Evolutionary conservation across 2,797 vertebrate genomes (phyloP).

Genomic region (Sphenodon punctatus): DNA sequence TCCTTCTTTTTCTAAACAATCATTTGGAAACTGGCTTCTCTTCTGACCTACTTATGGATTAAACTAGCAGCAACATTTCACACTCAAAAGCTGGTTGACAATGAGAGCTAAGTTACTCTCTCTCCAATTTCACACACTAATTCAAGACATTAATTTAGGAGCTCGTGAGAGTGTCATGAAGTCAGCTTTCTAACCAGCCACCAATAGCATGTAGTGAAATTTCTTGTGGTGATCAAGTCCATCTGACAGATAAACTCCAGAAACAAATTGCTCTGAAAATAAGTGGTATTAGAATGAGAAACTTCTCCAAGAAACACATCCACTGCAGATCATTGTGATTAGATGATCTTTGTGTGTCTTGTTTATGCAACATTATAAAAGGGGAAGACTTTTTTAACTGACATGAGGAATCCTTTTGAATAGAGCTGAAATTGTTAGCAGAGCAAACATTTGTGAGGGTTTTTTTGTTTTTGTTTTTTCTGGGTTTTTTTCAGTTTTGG

Average conservation of each 20-base stretch:
- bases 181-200: constrained; percentile 49
- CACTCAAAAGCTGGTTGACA: constrained; percentile 39
- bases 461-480: too few relatives aligned
- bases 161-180: constrained; percentile 26
- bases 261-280: constrained; percentile 17
- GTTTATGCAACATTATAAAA: neutral
- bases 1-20: neutral
- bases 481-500: too few relatives aligned
- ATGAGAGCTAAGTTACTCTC: constrained; percentile 43
- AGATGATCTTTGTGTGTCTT: neutral
- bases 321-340: neutral
- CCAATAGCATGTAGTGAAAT: constrained; percentile 27
- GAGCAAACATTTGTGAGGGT: too few relatives aligned
- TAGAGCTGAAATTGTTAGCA: too few relatives aligned
- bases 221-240: constrained; percentile 52
- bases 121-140: constrained; percentile 43
- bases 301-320: constrained; percentile 5
- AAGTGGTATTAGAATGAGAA: constrained; percentile 8
- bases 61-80: constrained; percentile 43
- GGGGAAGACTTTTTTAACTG: neutral
- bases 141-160: constrained; percentile 57
- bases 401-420: constrained; percentile 5
- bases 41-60: constrained; percentile 58
- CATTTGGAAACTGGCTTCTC: constrained; percentile 21
- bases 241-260: neutral